Evolutionary conservation across 2,888 invertebrate genomes (phyloP), one percentile per base, ranked within the genome.

Genomic region (Scaptomyza reducta): DNA sequence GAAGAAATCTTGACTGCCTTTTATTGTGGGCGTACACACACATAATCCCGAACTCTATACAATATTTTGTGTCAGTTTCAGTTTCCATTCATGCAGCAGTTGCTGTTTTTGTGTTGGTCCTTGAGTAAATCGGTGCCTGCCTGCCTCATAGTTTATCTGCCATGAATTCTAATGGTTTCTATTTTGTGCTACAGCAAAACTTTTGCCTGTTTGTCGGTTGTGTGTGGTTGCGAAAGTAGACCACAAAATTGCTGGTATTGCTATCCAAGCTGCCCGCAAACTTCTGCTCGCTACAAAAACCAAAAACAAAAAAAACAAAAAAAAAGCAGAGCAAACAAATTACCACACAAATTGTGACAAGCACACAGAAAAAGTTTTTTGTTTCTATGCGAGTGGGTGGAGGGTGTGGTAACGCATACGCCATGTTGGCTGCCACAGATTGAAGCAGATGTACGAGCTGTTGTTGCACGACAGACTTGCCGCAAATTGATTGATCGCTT

Each of bases 231-330:
- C 54, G 46, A 74, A 74, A 70, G 66, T 70, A 61, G 72, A 75
- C 79, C 79, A 72, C 79, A 76, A 72, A 77, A 77, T 79, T 79
- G 76, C 65, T 69, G 73, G 70, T 83, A 73, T 84, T 67, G 70
- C 77, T 67, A 62, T 70, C 70, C 65, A 18, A 6, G 18, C 47
- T 31, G 31, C 31, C 31, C 31, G 10, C 31, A 31, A 31, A 9
- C 31, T 49, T 6, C 10, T 14, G 46, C 46, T 41, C 40, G 25
- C 22, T 22, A 22, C 22, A 22, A 22, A 22, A 66, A 33, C 44
- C 64, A 44, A 65, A 62, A 65, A 70, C 53, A 77, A 14, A 14
- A 38, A 16, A n/a, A n/a, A n/a, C n/a, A n/a, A n/a, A 70, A 56
- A 77, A 14, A 14, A 38, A 16, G 38, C 10, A 40, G 31, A 50